phyloP scores from a whole-genome alignment of 1,140 invertebrate genomes.

The Diorhabda carinulata region DNA sequence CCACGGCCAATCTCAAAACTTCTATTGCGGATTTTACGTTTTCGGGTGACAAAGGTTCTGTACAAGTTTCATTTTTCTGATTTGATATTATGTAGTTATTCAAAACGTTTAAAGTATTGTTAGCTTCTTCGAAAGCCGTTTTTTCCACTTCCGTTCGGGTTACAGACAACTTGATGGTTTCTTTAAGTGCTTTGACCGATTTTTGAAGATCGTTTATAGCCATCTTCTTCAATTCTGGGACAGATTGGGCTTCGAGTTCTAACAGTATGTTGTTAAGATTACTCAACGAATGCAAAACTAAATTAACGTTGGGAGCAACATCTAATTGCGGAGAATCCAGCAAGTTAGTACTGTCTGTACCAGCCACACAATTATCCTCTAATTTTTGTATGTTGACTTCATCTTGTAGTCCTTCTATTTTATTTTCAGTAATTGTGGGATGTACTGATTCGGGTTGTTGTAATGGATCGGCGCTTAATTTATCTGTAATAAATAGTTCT shows the following conservation, averaged over 20 bases:
- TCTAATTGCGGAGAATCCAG: neutral
- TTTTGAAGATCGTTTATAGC: constrained; percentile 53
- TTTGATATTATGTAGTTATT: constrained; percentile 27
- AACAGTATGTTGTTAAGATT: constrained; percentile 33
- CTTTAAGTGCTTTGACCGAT: constrained; percentile 44
- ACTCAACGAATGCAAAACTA: constrained; percentile 26
- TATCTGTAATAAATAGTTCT: no score
- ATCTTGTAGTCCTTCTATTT: no score
- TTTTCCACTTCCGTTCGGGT: constrained; percentile 26
- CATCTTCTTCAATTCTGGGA: constrained; percentile 34
- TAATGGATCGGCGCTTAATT: no score
- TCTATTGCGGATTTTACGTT: constrained; percentile 39
- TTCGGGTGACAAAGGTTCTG: constrained; percentile 21
- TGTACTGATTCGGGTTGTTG: no score
- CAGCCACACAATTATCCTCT: no score
- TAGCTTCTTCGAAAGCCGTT: constrained; percentile 31
- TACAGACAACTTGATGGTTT: constrained; percentile 4
- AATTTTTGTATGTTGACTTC: no score
- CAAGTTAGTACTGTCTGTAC: no score
- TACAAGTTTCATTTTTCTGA: constrained; percentile 13
- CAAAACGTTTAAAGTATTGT: constrained; percentile 35
- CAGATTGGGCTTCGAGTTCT: constrained; percentile 38
- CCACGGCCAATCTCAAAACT: constrained; percentile 38
- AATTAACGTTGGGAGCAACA: neutral
- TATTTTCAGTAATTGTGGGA: no score